These are phyloP conservation scores for Thaumetopoea pityocampa DNA, from an alignment of 1,140 invertebrate genomes.

Conservation along the genomic window DNA sequence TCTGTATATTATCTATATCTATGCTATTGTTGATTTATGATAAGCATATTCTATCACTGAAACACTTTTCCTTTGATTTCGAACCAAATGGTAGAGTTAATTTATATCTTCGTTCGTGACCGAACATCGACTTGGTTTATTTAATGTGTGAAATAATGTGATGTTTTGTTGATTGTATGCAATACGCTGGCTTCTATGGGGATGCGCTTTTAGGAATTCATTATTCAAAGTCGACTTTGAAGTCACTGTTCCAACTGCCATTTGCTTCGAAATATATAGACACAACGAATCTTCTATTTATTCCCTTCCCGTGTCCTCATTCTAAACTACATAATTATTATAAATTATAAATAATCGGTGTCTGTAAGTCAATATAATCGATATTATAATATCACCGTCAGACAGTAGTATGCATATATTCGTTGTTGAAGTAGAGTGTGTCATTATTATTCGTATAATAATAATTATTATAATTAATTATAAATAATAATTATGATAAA, in stretches of 20 bases:
- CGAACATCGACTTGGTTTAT: neutral
- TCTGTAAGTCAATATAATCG: slow-evolving; percentile 45
- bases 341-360: slow-evolving; percentile 59
- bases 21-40: slow-evolving; percentile 61
- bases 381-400: slow-evolving; percentile 14
- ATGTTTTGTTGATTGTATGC: no score
- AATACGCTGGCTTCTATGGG: no score
- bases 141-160: no score
- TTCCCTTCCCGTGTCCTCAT: slow-evolving; percentile 22
- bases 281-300: slow-evolving; percentile 56
- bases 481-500: slow-evolving; percentile 45
- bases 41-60: slow-evolving; percentile 58
- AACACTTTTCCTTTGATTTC: slow-evolving; percentile 15
- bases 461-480: slow-evolving; percentile 50
- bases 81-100: slow-evolving; percentile 12
- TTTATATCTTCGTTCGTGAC: no score
- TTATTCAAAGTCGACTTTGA: slow-evolving; percentile 1
- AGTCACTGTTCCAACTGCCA: slow-evolving; percentile 1
- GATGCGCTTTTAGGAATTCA: no score
- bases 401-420: slow-evolving; percentile 23
- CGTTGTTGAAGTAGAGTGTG: slow-evolving; percentile 51
- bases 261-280: slow-evolving; percentile 26
- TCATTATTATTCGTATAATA: slow-evolving; percentile 54
- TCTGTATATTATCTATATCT: slow-evolving; percentile 70
- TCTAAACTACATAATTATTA: slow-evolving; percentile 19